phyloP scores from a whole-genome alignment of 2,888 invertebrate species.

The Galerucella calmariensis region DNA sequence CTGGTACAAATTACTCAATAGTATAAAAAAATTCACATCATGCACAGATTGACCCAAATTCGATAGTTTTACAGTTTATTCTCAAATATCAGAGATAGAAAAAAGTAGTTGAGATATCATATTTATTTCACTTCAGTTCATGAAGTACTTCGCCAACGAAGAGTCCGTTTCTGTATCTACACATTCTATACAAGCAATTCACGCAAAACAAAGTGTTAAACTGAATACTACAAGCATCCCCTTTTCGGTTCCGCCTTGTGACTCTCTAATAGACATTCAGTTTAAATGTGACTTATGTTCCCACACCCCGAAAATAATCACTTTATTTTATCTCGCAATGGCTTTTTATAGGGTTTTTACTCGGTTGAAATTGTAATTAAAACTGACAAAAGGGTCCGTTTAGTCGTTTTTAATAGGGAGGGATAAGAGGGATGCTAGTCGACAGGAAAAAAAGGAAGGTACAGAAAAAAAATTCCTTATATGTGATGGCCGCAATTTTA shows the following conservation, averaged over 20 bases:
- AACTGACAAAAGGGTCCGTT: slow-evolving; percentile 43
- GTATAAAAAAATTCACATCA: too few species aligned
- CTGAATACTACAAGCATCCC: slow-evolving; percentile 45
- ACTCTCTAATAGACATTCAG: slow-evolving; percentile 49
- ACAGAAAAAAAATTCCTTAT: not conserved
- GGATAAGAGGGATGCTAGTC: slow-evolving; percentile 10
- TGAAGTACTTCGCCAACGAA: too few species aligned
- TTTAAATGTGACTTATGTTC: slow-evolving; percentile 48
- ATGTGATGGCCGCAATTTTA: not conserved
- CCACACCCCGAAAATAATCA: slow-evolving; percentile 46
- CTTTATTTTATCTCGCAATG: slow-evolving; percentile 44
- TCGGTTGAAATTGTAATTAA: slow-evolving; percentile 44
- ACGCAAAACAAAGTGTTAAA: slow-evolving; percentile 45
- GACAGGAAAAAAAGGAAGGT: slow-evolving; percentile 1
- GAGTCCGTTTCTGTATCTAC: slow-evolving; percentile 5
- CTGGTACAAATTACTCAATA: too few species aligned
- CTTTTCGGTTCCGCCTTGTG: slow-evolving; percentile 48
- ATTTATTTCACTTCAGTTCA: too few species aligned
- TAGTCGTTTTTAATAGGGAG: slow-evolving; percentile 33
- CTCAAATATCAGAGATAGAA: too few species aligned
- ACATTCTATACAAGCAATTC: slow-evolving; percentile 1
- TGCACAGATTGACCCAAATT: too few species aligned
- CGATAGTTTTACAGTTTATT: too few species aligned
- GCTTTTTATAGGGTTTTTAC: slow-evolving; percentile 41
- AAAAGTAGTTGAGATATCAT: too few species aligned